Percentiles rank a stretch among this genome's conserved stretches.
These are phyloP conservation scores for Lamprotornis superbus DNA, from an alignment of 2,113 vertebrate species.

Conservation along the genomic window DNA sequence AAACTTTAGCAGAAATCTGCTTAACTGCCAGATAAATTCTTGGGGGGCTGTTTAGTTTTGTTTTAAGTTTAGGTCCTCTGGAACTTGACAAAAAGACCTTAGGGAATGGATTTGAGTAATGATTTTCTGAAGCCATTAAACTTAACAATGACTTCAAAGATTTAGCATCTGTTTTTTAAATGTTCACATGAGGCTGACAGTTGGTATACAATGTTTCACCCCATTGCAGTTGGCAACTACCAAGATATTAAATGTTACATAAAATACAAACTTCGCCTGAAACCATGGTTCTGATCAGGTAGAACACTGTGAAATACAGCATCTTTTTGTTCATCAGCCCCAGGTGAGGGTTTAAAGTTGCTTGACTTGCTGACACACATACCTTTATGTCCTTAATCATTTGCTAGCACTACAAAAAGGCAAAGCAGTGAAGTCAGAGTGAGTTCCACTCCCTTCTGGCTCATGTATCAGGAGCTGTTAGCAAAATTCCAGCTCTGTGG, in stretches of 20 bases:
- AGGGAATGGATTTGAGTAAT: slow-evolving; percentile 51
- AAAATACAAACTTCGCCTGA: neutral
- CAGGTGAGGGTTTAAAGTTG: neutral
- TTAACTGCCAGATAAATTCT: slow-evolving; percentile 22
- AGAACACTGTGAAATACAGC: neutral
- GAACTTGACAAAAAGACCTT: slow-evolving; percentile 51
- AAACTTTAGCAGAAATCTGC: neutral
- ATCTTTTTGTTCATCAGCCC: neutral
- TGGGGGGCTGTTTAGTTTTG: neutral
- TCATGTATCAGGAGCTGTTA: slow-evolving; percentile 40
- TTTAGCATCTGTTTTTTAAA: slow-evolving; percentile 61
- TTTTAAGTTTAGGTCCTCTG: slow-evolving; percentile 18
- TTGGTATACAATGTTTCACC: slow-evolving; percentile 48
- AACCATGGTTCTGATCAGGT: neutral
- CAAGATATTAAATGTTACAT: slow-evolving; percentile 33
- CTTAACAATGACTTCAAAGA: slow-evolving; percentile 67
- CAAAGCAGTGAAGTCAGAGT: neutral
- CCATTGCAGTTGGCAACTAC: slow-evolving; percentile 26
- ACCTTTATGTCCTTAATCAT: neutral
- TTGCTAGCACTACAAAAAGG: neutral
- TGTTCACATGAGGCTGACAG: slow-evolving; percentile 49
- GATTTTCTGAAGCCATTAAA: slow-evolving; percentile 67
- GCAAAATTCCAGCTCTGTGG: slow-evolving; percentile 46
- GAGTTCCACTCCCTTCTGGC: neutral
- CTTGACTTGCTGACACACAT: neutral